Base-by-base conservation (phyloP, 2,888 invertebrate genomes). In the Mythimna vitellina region DNA sequence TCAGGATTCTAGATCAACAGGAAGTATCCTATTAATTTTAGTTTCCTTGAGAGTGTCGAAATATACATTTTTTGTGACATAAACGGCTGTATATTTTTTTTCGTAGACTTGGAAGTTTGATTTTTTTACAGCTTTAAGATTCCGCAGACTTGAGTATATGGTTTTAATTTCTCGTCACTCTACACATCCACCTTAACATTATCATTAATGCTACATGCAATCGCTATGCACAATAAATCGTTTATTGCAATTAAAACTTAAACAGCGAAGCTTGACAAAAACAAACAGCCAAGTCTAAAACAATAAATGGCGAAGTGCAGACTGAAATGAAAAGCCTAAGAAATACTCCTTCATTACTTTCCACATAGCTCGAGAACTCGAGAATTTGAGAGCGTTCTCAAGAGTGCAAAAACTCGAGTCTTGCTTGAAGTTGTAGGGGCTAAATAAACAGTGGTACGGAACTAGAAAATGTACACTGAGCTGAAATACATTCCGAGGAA, bases 301-400 rank as follows among this genome's bases (percentile, higher is more conserved):
- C 79, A 82, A 51, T 80, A 80, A 82, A 73, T n/a, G 17, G 17
- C n/a, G 25, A 29, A 64, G 46, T 68, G 38, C 73, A 61, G 12
- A 49, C 53, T 70, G 46, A 56, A 70, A 82, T 65, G 60, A 73
- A 79, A 80, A 82, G 80, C 80, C 83, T 70, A 82, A 84, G 79
- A 81, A 84, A 79, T 80, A 73, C 74, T 70, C 57, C 70, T 76
- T 81, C 81, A 83, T 86, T 81, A 84, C 79, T 73, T 80, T 75
- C 35, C 51, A 60, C 62, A 68, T 56, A 58, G 65, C 64, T 71
- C 49, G 32, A 70, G 66, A 62, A 67, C 65, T 74, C 46, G 69
- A 56, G 70, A 73, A 78, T 71, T 73, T 56, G 38, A 62, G 63
- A 65, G 70, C 53, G 25, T 80, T 74, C 80, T 73, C 65, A 20